phyloP scores from a whole-genome alignment of 2,797 vertebrate genomes.

The Margarornis squamiger region DNA sequence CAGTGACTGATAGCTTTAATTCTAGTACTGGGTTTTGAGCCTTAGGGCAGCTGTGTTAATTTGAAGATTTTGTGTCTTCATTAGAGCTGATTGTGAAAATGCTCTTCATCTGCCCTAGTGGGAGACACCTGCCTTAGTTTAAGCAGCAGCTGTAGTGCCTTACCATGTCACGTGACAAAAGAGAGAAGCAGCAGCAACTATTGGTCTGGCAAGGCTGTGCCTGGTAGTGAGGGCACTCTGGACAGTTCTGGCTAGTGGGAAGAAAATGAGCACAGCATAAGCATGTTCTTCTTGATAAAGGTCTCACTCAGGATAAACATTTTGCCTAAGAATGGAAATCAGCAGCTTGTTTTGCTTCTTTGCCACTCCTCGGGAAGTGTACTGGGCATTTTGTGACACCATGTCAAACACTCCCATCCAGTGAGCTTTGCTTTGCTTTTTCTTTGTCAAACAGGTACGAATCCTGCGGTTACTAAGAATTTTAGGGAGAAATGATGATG shows the following conservation, averaged over 20 bases:
- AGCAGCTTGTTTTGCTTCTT: neutral
- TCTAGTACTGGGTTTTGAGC: neutral
- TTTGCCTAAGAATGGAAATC: neutral
- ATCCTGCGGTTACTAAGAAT: constrained; percentile 98
- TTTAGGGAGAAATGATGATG: constrained; percentile 95
- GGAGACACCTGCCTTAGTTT: neutral
- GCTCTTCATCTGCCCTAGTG: neutral
- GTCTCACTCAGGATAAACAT: neutral
- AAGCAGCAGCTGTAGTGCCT: neutral
- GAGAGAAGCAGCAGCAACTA: fast-evolving
- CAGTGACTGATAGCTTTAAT: neutral
- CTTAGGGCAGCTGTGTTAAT: neutral
- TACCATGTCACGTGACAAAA: neutral
- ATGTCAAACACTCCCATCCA: neutral
- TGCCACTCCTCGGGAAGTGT: neutral
- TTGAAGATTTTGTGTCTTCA: neutral
- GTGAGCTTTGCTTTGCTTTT: constrained; percentile 4
- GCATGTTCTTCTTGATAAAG: neutral
- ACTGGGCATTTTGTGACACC: neutral
- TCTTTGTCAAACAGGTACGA: constrained; percentile 84
- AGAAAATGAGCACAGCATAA: neutral
- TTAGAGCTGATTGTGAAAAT: neutral
- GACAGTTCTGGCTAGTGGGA: neutral
- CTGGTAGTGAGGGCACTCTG: neutral
- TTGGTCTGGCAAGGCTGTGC: neutral